Evolutionary conservation across 2,113 vertebrate genomes (phyloP), one percentile per base, ranked within the genome.

Genomic region (Circaetus cinerascens): DNA sequence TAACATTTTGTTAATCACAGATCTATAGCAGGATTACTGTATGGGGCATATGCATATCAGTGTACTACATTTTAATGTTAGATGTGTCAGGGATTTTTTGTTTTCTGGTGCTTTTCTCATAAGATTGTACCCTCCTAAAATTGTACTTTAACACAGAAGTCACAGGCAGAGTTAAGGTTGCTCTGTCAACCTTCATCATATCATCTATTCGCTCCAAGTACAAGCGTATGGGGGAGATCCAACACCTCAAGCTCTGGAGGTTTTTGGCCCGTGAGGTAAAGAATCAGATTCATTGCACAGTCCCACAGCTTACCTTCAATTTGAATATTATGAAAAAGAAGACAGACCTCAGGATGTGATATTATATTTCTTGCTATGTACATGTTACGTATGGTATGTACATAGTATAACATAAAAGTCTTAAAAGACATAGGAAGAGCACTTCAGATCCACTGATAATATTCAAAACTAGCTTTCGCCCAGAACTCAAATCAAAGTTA

Each of bases 11-110:
- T 34, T n/a, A 26, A 29, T 69, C 56, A 45, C 27, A 36, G 21
- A 38, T 60, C 41, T 45, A 7, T 4, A 40, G 51, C 56, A 62
- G 4, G 0, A 73, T 51, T 66, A 50, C 7, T 10, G 11, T 3
- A 18, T 0, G 0, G 22, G 6, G 2, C 36, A n/a, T 7, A 43
- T 5, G 7, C 27, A 23, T 13, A 40, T 14, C 48, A 38, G 7
- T 2, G 34, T 45, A 29, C 18, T 41, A 41, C 16, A 32, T 60
- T 82, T 64, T 68, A 38, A 23, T 15, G 23, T 22, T 56, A 38
- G 25, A 19, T 26, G 4, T 32, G 5, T 50, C 30, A 57, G 9
- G 29, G 13, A 11, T 20, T 68, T 59, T 85, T 21, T 53, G 26
- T 7, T 57, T 92, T n/a, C 45, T 62, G 18, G 8, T 73, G 10